These are phyloP conservation scores for Melanogrammus aeglefinus DNA, from an alignment of 2,797 vertebrate species.

Conservation along the genomic window DNA sequence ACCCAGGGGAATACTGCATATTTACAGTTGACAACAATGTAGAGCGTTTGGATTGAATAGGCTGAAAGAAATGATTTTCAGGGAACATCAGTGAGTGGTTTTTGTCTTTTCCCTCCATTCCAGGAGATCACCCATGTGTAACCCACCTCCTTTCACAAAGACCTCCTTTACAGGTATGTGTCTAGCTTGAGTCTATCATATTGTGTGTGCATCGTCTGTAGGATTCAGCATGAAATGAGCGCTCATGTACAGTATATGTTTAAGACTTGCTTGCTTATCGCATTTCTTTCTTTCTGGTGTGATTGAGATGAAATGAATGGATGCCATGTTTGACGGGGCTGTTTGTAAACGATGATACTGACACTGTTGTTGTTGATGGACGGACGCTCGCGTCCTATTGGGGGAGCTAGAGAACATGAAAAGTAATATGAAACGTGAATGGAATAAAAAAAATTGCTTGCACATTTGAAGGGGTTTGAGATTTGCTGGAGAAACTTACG, in stretches of 20 bases:
- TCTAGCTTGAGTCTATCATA: neutral
- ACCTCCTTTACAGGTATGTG: slow-evolving; percentile 92
- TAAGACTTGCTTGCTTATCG: neutral
- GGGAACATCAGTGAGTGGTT: slow-evolving; percentile 3
- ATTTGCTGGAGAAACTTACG: neutral
- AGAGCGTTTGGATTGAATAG: neutral
- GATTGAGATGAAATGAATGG: neutral
- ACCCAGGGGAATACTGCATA: neutral
- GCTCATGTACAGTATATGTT: neutral
- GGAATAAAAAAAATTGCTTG: slow-evolving; percentile 25
- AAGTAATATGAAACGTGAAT: neutral
- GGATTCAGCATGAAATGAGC: neutral
- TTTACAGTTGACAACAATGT: neutral
- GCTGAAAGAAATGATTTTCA: slow-evolving; percentile 1
- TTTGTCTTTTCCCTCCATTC: slow-evolving; percentile 34
- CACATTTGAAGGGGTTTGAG: slow-evolving; percentile 15
- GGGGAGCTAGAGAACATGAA: slow-evolving; percentile 35
- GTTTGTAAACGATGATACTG: neutral
- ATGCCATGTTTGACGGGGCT: neutral
- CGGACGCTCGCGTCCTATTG: slow-evolving; percentile 15
- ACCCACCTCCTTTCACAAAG: slow-evolving; percentile 95
- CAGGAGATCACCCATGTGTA: slow-evolving; percentile 98
- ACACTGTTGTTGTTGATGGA: neutral
- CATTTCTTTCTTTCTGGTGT: neutral
- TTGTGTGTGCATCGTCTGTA: slow-evolving; percentile 9